Conservation (phyloP, 1,140 invertebrate species). For the Brevipalpus yothersi region DNA sequence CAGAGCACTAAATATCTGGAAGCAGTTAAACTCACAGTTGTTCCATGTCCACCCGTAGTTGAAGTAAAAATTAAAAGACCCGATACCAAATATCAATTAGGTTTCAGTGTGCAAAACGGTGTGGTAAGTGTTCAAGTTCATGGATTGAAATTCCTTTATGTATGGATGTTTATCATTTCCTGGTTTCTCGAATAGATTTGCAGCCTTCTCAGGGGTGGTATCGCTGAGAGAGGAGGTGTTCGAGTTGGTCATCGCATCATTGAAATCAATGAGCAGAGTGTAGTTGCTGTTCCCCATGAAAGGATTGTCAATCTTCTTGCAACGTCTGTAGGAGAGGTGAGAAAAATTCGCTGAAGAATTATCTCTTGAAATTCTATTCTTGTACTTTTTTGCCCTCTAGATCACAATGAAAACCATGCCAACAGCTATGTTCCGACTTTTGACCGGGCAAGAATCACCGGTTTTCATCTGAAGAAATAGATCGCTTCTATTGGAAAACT, state of each 20-base stretch:
- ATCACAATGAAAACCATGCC: conserved; percentile 99
- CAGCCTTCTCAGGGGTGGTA: conserved; percentile 84
- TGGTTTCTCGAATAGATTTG: conserved; percentile 47
- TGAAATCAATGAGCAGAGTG: conserved; percentile 83
- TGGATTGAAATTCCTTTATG: conserved; percentile 11
- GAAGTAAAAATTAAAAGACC: conserved; percentile 98
- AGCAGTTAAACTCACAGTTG: conserved; percentile 91
- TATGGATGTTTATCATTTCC: background rate
- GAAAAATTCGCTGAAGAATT: conserved; percentile 11
- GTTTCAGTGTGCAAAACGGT: conserved; percentile 99
- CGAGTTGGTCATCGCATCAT: conserved; percentile 96
- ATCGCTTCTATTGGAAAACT: too few relatives aligned
- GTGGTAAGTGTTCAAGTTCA: conserved; percentile 44
- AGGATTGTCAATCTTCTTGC: conserved; percentile 95
- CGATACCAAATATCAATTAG: conserved; percentile 96
- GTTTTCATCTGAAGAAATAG: conserved; percentile 57
- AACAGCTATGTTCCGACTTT: conserved; percentile 92
- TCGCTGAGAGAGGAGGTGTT: conserved; percentile 92
- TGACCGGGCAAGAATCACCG: conserved; percentile 96
- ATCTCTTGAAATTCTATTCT: background rate
- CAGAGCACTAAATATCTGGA: conserved; percentile 82
- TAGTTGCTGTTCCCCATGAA: conserved; percentile 96
- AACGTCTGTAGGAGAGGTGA: conserved; percentile 92
- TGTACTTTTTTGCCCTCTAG: conserved; percentile 29
- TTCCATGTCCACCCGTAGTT: conserved; percentile 97